A percentile compares a stretch with the other conserved stretches of the same genome.
phyloP scores from a whole-genome alignment of 2,888 invertebrate species.

The Chrysomela aeneicollis region DNA sequence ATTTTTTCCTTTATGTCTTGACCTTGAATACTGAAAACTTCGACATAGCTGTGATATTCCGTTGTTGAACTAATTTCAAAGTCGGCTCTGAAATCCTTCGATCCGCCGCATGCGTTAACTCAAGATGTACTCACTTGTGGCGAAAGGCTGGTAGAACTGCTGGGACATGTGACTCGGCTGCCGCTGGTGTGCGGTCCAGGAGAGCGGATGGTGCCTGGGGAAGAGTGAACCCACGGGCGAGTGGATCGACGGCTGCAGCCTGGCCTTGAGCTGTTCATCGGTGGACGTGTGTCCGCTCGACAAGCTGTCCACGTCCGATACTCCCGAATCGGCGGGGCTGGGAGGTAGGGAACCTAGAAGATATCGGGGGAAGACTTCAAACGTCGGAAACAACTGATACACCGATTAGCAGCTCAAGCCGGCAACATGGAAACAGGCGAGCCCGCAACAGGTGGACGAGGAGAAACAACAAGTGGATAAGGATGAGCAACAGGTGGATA shows the following conservation, averaged over 20 bases:
- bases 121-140: conserved; percentile 51
- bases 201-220: conserved; percentile 48
- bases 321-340: conserved; percentile 96
- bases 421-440: too few species aligned
- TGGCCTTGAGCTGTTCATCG: conserved; percentile 82
- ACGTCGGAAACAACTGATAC: not conserved
- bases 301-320: conserved; percentile 95
- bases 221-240: conserved; percentile 57
- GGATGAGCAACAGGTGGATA: too few species aligned
- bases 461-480: not conserved
- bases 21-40: too few species aligned
- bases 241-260: conserved; percentile 74
- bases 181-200: conserved; percentile 50
- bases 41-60: too few species aligned
- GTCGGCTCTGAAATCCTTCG: too few species aligned
- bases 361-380: conserved; percentile 36
- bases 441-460: conserved; percentile 1
- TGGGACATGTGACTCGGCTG: conserved; percentile 50
- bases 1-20: too few species aligned
- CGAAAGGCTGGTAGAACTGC: conserved; percentile 54
- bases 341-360: conserved; percentile 90
- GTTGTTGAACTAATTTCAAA: too few species aligned
- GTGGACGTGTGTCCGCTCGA: conserved; percentile 78
- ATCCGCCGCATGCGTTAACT: too few species aligned
- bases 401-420: too few species aligned